Evolutionary conservation across 2,888 invertebrate species (phyloP), one percentile per base, ranked within the genome.

Genomic region (Melanophora roralis): DNA sequence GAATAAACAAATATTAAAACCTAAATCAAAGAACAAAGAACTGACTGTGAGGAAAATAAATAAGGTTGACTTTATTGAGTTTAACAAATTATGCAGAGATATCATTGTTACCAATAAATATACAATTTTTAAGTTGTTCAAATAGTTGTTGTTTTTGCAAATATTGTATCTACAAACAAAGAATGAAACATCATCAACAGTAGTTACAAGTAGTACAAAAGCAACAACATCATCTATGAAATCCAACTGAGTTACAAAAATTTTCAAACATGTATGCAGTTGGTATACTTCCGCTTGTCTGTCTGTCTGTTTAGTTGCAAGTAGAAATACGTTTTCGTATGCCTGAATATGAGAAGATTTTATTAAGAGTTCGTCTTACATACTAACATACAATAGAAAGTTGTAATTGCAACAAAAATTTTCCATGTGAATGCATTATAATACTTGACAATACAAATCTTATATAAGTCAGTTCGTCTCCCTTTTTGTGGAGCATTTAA

Each of bases 381-480:
- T 27, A 36, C 73, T 43, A 47, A 47, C 55, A 43, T 49, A 49
- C 27, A 38, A 80, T 57, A 68, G 64, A 45, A 78, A 76, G 76
- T 72, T 76, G 60, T 62, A 69, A 71, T 85, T 86, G 84, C 83
- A 86, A 84, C 86, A 69, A 79, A 81, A 87, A 86, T 87, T 87
- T 87, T 87, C 86, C 87, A 86, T 85, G 82, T 86, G 86, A 86
- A 84, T 85, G 86, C 85, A 72, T 43, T 73, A 68, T 72, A 72
- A 80, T 76, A 85, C 83, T 81, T 74, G 68, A 68, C 76, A 72
- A 67, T 51, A 55, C 51, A 67, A 73, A 67, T 62, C 69, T 14
- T 57, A 21, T 55, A 32, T 60, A n/a, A 19, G 43, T 43, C 68
- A 14, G 40, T 62, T 32, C 23, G 38, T 21, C 11, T 65, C 32